Conservation (phyloP, 2,888 invertebrate species). For the Drosophila colorata region DNA sequence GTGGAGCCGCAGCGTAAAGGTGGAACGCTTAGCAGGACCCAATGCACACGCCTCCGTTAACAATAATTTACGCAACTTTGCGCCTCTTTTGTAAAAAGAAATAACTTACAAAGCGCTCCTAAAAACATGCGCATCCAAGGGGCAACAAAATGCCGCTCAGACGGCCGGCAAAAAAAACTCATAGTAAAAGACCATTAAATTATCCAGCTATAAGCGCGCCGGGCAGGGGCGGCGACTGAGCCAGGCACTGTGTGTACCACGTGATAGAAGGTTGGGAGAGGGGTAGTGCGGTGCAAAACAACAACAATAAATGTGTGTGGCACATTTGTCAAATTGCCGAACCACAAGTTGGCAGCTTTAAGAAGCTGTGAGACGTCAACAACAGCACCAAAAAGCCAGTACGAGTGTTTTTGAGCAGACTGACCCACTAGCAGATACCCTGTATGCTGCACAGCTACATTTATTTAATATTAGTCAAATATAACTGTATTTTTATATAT, state of each 20-base stretch:
- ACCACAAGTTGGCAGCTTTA: conserved; percentile 54
- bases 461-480: too few relatives aligned
- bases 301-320: conserved; percentile 67
- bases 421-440: not conserved
- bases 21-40: conserved; percentile 38
- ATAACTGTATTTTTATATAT: too few relatives aligned
- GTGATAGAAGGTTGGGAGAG: not conserved
- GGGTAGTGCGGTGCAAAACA: conserved; percentile 10
- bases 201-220: conserved; percentile 47
- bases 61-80: conserved; percentile 79
- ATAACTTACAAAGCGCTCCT: conserved; percentile 72
- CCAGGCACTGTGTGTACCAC: not conserved
- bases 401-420: not conserved
- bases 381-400: conserved; percentile 4
- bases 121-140: conserved; percentile 39
- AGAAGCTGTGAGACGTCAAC: conserved; percentile 22
- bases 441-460: too few relatives aligned
- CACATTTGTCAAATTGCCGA: conserved; percentile 69
- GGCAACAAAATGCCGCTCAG: conserved; percentile 36
- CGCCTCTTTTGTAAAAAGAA: conserved; percentile 78
- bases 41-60: conserved; percentile 75
- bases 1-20: conserved; percentile 31
- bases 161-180: conserved; percentile 60
- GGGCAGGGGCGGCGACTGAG: not conserved
- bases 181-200: conserved; percentile 79